Base-by-base conservation (phyloP, 2,888 invertebrate genomes). In the Glyphotaelius pellucidus region DNA sequence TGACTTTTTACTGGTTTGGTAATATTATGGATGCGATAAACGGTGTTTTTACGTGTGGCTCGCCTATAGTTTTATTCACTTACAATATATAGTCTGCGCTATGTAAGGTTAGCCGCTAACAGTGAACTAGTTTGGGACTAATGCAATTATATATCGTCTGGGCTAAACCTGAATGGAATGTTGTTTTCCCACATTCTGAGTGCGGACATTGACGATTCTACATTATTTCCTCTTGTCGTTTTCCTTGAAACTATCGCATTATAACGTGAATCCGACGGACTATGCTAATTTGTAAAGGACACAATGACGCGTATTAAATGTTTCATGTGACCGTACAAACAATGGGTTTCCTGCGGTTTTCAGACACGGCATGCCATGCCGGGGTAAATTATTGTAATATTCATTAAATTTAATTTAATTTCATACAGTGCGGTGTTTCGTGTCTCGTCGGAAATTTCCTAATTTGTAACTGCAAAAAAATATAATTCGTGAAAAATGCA, bases 91-190 rank as follows among this genome's bases (percentile, higher is more conserved):
- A 67, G 67, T 67, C 25, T n/a, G 67, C 67, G 25, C 25, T 67
- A 25, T 35, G 7, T 83, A 35, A 83, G 83, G 83, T 83, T 83
- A 83, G 83, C 35, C 83, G 83, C 83, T 35, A 83, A 83, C 32
- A 11, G 25, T 83, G 1, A 35, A 25, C 52, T 67, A 32, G 31
- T 30, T 31, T 31, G 35, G 83, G 32, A 19, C 25, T 83, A 83
- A 83, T 83, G 83, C 83, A 83, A 83, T 83, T 83, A 83, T 19
- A 19, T 67, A 35, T 35, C 35, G 32, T 83, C 83, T 32, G 25
- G 35, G 35, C 32, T 38, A 67, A 83, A 25, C 83, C 35, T 83
- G 83, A 35, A 83, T 83, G 35, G 83, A 83, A 83, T 83, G 83
- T 83, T 83, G 83, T 83, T 83, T 83, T 25, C 25, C 83, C 32